These are phyloP conservation scores for Diadumene lineata DNA, from an alignment of 92 coral and sea anemone species.

Conservation along the genomic window DNA sequence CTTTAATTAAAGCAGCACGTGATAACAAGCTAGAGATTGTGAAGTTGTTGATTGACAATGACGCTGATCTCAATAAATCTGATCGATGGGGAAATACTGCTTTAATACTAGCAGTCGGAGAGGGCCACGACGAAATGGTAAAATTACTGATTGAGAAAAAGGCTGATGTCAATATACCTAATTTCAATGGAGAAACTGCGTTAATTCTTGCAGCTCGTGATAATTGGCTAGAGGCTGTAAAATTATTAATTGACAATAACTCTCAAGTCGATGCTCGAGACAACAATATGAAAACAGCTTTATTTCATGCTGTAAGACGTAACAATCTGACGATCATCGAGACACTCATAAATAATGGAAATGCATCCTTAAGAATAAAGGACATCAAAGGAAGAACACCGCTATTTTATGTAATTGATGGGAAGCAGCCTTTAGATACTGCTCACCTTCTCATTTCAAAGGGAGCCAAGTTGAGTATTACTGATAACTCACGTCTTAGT, in stretches of 20 bases:
- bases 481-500: not conserved
- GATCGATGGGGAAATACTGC: not conserved
- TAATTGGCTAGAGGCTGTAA: not conserved
- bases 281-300: no score
- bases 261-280: slow-evolving; percentile 22
- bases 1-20: not conserved
- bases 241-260: not conserved
- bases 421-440: not conserved
- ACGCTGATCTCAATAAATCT: not conserved
- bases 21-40: not conserved
- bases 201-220: not conserved
- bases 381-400: slow-evolving; percentile 23
- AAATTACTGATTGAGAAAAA: not conserved
- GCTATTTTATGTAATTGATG: not conserved
- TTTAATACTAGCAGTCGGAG: not conserved
- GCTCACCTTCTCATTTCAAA: not conserved
- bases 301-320: no score
- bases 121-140: not conserved
- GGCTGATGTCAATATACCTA: not conserved
- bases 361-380: no score
- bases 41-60: not conserved
- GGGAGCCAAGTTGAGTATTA: not conserved
- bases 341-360: no score
- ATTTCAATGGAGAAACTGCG: not conserved
- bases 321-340: not conserved